These are phyloP conservation scores for Periophthalmus magnuspinnatus DNA, from an alignment of 2,797 vertebrate genomes.

Conservation along the genomic window DNA sequence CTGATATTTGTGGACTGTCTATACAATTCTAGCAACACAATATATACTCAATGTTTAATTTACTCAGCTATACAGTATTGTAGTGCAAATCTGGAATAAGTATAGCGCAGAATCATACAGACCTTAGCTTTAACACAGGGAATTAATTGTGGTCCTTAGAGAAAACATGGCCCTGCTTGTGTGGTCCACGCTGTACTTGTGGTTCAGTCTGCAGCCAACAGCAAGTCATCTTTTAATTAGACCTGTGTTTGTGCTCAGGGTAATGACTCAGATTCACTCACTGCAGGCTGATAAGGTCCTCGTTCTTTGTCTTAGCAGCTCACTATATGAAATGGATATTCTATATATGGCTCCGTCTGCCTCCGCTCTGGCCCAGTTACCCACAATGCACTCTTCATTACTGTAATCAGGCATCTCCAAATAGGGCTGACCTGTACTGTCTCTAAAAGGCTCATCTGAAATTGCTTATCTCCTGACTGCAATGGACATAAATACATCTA, in stretches of 20 bases:
- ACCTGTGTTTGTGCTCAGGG: slow-evolving; percentile 56
- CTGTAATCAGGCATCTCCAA: slow-evolving; percentile 59
- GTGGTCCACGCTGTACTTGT: slow-evolving; percentile 65
- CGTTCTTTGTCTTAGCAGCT: slow-evolving; percentile 23
- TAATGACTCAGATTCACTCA: slow-evolving; percentile 59
- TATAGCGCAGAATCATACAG: slow-evolving; percentile 17
- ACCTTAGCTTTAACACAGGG: slow-evolving; percentile 37
- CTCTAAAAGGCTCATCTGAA: slow-evolving; percentile 54
- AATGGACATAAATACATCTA: slow-evolving; percentile 59
- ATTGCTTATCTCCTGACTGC: slow-evolving; percentile 55
- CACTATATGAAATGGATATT: slow-evolving; percentile 45
- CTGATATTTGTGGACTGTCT: background rate
- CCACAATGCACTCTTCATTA: slow-evolving; percentile 49
- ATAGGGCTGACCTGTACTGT: slow-evolving; percentile 50
- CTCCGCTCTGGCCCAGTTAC: slow-evolving; percentile 34
- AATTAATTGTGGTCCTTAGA: slow-evolving; percentile 56
- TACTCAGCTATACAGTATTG: slow-evolving; percentile 8
- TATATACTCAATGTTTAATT: slow-evolving; percentile 1
- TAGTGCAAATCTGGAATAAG: slow-evolving; percentile 31
- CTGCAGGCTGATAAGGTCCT: slow-evolving; percentile 45
- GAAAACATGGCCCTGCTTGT: slow-evolving; percentile 58
- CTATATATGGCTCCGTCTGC: slow-evolving; percentile 58
- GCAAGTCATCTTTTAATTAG: slow-evolving; percentile 74
- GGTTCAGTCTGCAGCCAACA: slow-evolving; percentile 69
- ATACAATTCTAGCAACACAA: slow-evolving; percentile 34